Percentiles rank a stretch among this genome's conserved stretches.
These are phyloP conservation scores for Meiosimyza decipiens DNA, from an alignment of 2,888 invertebrate genomes.

Conservation along the genomic window DNA sequence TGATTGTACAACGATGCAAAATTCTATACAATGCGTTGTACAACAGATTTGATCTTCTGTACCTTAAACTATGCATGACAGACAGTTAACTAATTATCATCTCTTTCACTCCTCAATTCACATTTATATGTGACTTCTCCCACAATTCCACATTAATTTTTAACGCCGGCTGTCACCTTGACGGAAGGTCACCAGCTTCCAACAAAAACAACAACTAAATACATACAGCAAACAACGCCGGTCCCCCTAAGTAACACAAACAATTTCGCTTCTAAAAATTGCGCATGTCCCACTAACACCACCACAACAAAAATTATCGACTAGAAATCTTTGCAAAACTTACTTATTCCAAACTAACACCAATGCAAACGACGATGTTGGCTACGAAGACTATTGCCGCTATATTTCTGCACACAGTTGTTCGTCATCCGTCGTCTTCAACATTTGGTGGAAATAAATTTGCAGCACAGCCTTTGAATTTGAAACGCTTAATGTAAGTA, in stretches of 20 bases:
- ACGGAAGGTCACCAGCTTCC: constrained; percentile 44
- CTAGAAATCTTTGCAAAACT: constrained; percentile 12
- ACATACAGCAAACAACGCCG: constrained; percentile 18
- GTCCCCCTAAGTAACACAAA: background rate
- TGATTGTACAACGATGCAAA: too few species aligned
- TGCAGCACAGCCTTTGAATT: constrained; percentile 39
- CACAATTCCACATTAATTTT: too few species aligned
- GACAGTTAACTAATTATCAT: too few species aligned
- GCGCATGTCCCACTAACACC: constrained; percentile 22
- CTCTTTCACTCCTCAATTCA: too few species aligned
- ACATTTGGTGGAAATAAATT: constrained; percentile 40
- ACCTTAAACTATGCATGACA: too few species aligned
- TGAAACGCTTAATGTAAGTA: constrained; percentile 49
- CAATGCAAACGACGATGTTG: constrained; percentile 20
- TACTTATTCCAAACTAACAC: background rate
- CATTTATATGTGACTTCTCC: too few species aligned
- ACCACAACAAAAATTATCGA: too few species aligned
- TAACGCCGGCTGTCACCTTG: constrained; percentile 46
- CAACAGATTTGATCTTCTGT: too few species aligned
- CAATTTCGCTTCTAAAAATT: constrained; percentile 2
- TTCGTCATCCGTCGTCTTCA: constrained; percentile 40
- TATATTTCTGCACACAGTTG: constrained; percentile 40
- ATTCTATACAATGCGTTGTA: too few species aligned
- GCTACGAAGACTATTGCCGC: constrained; percentile 28
- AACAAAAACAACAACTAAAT: constrained; percentile 26